These are phyloP conservation scores for Tipula confusa DNA, from an alignment of 2,888 invertebrate genomes.

Conservation along the genomic window DNA sequence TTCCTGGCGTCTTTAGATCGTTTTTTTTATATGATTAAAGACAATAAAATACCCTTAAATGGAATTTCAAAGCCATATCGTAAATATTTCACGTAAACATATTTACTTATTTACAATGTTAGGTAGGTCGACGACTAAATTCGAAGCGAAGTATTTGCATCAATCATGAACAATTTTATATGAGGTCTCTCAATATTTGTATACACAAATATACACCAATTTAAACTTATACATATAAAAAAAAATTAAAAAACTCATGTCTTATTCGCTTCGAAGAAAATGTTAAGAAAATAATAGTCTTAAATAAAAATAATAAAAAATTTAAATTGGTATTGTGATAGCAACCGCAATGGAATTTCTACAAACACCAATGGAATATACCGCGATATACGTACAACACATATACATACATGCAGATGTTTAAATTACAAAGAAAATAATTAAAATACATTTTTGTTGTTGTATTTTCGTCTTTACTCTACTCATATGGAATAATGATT, in stretches of 20 bases:
- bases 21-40: background rate
- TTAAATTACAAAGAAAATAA: background rate
- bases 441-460: background rate
- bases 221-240: background rate
- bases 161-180: background rate
- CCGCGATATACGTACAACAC: background rate
- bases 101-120: background rate
- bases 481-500: background rate
- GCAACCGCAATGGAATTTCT: slow-evolving; percentile 12
- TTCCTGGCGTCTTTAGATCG: slow-evolving; percentile 15
- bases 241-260: no score
- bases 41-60: background rate
- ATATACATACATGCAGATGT: background rate
- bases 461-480: background rate
- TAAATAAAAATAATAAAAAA: slow-evolving; percentile 13
- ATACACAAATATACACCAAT: background rate
- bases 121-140: background rate
- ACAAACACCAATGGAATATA: background rate
- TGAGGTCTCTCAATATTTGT: background rate
- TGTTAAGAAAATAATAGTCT: slow-evolving; percentile 25
- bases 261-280: slow-evolving; percentile 8
- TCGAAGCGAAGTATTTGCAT: background rate
- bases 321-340: slow-evolving; percentile 3
- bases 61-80: background rate
- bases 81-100: background rate